These are phyloP conservation scores for Myopa testacea DNA, from an alignment of 2,888 invertebrate genomes.

Conservation along the genomic window DNA sequence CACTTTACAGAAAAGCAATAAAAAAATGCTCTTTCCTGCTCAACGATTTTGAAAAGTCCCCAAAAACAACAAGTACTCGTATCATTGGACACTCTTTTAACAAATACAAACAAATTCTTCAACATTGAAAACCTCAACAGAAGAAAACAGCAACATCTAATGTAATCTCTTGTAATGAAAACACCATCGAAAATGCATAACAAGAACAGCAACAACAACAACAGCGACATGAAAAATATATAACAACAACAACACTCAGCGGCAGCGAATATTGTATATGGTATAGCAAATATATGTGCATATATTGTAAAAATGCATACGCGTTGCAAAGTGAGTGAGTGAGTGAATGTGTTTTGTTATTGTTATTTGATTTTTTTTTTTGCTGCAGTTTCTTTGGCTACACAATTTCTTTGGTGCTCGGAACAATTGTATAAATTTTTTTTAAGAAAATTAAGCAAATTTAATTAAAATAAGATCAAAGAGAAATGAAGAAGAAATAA, in stretches of 20 bases:
- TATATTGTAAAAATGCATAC: neutral
- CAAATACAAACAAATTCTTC: neutral
- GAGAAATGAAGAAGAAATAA: conserved; percentile 18
- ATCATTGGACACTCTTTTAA: neutral
- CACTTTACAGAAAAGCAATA: neutral
- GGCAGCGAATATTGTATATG: neutral
- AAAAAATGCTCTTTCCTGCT: neutral
- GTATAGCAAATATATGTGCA: neutral
- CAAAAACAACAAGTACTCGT: neutral
- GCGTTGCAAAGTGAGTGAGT: neutral
- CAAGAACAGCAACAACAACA: conserved; percentile 3
- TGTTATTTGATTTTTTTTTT: neutral
- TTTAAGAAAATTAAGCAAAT: conserved; percentile 11
- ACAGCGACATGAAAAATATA: neutral
- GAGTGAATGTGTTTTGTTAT: conserved; percentile 8
- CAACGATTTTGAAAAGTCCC: too few relatives aligned
- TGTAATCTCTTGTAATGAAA: neutral
- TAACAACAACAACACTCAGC: neutral
- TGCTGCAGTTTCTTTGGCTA: neutral
- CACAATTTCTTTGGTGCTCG: conserved; percentile 9
- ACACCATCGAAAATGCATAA: neutral
- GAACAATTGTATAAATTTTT: conserved; percentile 1
- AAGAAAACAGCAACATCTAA: too few relatives aligned
- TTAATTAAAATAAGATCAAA: conserved; percentile 12
- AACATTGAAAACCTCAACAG: too few relatives aligned